phyloP scores from a whole-genome alignment of 1,140 invertebrate genomes.

The Adelges cooleyi region DNA sequence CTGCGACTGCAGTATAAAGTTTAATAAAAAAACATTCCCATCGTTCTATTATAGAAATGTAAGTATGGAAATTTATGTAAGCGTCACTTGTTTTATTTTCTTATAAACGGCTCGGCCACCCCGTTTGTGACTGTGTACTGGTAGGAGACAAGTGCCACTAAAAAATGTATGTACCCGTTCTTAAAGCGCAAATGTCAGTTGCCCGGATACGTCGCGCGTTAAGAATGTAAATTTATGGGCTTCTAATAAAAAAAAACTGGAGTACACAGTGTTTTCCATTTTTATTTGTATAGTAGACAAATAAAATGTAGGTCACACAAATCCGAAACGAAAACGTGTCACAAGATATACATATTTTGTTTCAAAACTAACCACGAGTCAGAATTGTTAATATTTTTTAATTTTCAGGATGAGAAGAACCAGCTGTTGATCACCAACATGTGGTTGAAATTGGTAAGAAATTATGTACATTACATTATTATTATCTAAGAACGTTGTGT shows the following conservation, averaged over 20 bases:
- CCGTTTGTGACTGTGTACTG: not conserved
- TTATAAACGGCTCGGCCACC: not conserved
- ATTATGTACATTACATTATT: no score
- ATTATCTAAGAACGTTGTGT: no score
- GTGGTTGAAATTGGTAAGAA: slow-evolving; percentile 76
- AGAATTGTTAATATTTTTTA: no score
- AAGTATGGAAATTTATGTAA: no score
- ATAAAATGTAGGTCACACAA: no score
- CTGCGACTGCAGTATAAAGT: not conserved
- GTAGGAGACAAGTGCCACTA: no score
- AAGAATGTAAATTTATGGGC: slow-evolving; percentile 12
- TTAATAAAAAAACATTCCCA: slow-evolving; percentile 23
- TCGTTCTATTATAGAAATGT: no score
- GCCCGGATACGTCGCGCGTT: not conserved
- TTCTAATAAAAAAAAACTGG: not conserved
- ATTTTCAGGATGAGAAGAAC: slow-evolving; percentile 77
- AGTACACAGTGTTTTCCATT: slow-evolving; percentile 10
- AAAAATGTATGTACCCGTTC: slow-evolving; percentile 22
- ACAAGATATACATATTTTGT: no score
- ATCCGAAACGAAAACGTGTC: no score
- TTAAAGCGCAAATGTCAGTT: slow-evolving; percentile 14
- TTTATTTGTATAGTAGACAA: no score
- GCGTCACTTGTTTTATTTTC: no score
- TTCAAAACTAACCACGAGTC: no score
- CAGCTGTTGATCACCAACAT: slow-evolving; percentile 85